A percentile compares a stretch with the other conserved stretches of the same genome.
phyloP scores from a whole-genome alignment of 2,888 invertebrate genomes.

The Lasioglossum marginatum region DNA sequence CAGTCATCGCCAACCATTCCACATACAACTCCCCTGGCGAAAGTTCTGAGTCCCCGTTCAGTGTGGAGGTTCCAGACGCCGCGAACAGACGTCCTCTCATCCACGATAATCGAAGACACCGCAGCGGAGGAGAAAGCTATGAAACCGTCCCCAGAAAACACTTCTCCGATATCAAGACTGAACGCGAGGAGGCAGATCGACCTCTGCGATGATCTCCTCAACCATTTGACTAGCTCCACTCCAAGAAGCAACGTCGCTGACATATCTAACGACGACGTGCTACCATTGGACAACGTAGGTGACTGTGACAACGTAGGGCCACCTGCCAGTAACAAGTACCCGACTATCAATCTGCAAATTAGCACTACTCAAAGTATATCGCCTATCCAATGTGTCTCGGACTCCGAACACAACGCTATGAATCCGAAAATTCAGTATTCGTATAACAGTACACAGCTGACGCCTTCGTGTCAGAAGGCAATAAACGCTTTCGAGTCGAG shows the following conservation, averaged over 20 bases:
- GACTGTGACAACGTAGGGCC: not conserved
- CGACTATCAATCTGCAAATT: not conserved
- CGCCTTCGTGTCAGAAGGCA: slow-evolving; percentile 52
- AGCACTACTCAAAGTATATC: not conserved
- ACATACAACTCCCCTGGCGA: slow-evolving; percentile 81
- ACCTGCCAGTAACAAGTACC: not conserved
- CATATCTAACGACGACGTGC: not conserved
- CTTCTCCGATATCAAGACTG: slow-evolving; percentile 69
- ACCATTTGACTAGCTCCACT: not conserved
- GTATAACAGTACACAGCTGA: slow-evolving; percentile 30
- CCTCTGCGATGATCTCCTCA: slow-evolving; percentile 56
- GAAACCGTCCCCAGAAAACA: slow-evolving; percentile 81
- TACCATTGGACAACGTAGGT: not conserved
- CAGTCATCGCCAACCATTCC: slow-evolving; percentile 82
- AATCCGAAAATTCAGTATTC: slow-evolving; percentile 34
- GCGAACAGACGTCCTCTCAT: slow-evolving; percentile 93
- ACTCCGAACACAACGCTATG: not conserved
- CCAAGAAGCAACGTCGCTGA: not conserved
- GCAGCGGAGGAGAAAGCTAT: slow-evolving; percentile 90
- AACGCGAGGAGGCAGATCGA: slow-evolving; percentile 75
- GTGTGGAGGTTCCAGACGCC: slow-evolving; percentile 91
- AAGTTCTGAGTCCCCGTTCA: slow-evolving; percentile 89
- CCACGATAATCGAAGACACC: slow-evolving; percentile 94
- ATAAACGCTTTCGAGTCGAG: slow-evolving; percentile 76
- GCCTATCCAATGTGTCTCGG: slow-evolving; percentile 7